Evolutionary conservation across 2,113 vertebrate species (phyloP).

Genomic region (Cairina moschata): DNA sequence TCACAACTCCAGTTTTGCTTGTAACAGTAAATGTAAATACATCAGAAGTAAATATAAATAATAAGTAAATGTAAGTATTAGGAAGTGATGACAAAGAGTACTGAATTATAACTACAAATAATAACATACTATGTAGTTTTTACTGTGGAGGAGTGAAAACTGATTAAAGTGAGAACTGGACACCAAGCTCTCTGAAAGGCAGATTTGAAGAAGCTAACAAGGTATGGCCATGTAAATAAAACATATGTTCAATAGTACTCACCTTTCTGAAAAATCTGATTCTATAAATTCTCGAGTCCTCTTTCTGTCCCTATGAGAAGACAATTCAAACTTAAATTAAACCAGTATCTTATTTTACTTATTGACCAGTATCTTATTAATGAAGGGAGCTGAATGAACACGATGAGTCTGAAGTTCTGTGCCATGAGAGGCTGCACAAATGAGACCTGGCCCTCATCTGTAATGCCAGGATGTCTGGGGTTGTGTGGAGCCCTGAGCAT

Average conservation of each 20-base stretch:
- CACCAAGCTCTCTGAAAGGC: background rate
- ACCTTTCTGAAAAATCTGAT: conserved; percentile 87
- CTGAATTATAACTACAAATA: background rate
- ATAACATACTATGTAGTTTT: background rate
- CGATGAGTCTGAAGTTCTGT: background rate
- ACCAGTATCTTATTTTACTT: background rate
- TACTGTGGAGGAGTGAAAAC: background rate
- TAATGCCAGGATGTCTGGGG: background rate
- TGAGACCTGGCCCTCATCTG: background rate
- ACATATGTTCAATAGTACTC: conserved; percentile 41
- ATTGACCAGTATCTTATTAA: background rate
- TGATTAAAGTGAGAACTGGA: background rate
- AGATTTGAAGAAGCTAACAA: background rate
- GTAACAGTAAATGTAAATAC: background rate
- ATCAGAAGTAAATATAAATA: background rate
- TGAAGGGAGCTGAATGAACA: background rate
- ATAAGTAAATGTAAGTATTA: background rate
- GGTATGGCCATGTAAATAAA: background rate
- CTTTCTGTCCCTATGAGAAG: conserved; percentile 84
- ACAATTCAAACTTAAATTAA: conserved; percentile 44
- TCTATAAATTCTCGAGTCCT: conserved; percentile 85
- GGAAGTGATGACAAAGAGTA: background rate
- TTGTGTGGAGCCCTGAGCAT: accelerated
- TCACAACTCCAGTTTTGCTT: background rate
- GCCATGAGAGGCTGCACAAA: background rate